These are phyloP conservation scores for Phalloptychus januarius DNA, from an alignment of 2,797 vertebrate genomes.

Conservation along the genomic window DNA sequence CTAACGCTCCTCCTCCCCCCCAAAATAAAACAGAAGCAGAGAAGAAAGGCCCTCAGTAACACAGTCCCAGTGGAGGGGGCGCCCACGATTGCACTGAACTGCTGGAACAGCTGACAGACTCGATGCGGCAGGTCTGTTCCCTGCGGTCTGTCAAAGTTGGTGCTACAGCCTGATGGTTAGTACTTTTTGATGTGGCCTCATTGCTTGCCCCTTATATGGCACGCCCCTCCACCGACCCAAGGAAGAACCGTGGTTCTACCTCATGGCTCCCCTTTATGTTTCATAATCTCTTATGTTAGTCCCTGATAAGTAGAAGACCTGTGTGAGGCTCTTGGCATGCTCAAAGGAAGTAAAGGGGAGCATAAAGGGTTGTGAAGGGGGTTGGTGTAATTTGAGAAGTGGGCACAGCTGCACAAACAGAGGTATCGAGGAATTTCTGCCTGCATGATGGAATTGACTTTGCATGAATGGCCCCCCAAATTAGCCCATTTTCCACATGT, in stretches of 20 bases:
- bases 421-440: slow-evolving; percentile 89
- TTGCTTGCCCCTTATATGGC: slow-evolving; percentile 85
- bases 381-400: slow-evolving; percentile 90
- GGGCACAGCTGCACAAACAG: slow-evolving; percentile 98
- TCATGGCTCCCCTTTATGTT: slow-evolving; percentile 57
- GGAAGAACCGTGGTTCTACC: slow-evolving; percentile 55
- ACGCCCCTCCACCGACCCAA: slow-evolving; percentile 71
- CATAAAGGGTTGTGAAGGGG: slow-evolving; percentile 80
- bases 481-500: slow-evolving; percentile 93
- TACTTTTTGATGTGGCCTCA: slow-evolving; percentile 83
- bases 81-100: slow-evolving; percentile 91
- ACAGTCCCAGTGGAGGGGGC: slow-evolving; percentile 93
- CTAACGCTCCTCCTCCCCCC: slow-evolving; percentile 24
- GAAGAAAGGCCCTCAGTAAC: slow-evolving; percentile 99
- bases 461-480: slow-evolving; percentile 82
- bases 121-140: slow-evolving; percentile 80
- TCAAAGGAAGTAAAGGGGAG: slow-evolving; percentile 74
- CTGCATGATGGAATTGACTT: slow-evolving; percentile 91
- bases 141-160: slow-evolving; percentile 93
- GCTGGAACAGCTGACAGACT: slow-evolving; percentile 98
- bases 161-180: slow-evolving; percentile 88
- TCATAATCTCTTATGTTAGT: slow-evolving; percentile 43
- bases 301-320: slow-evolving; percentile 43
- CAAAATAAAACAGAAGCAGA: slow-evolving; percentile 89
- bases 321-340: slow-evolving; percentile 54